phyloP scores from a whole-genome alignment of 2,113 vertebrate genomes.

The Maylandia zebra region DNA sequence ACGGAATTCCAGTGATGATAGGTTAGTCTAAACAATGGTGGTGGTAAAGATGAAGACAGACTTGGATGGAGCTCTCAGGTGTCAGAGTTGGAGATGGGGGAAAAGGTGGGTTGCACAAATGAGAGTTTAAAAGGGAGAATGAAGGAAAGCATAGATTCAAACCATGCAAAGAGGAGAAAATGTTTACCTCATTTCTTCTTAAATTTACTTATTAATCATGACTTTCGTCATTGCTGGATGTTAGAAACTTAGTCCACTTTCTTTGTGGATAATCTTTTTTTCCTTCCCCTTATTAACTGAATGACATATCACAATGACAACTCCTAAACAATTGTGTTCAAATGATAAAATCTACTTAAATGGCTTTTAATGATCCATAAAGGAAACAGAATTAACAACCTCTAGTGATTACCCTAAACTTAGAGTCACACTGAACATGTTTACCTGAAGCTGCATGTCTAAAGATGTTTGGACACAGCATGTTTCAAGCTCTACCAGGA shows the following conservation, averaged over 20 bases:
- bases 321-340: neutral
- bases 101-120: accelerated
- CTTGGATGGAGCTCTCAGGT: neutral
- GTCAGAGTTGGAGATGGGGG: neutral
- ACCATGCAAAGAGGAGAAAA: neutral
- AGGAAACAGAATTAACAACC: neutral
- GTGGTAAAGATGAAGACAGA: neutral
- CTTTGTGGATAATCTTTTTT: neutral
- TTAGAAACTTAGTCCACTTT: neutral
- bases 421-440: neutral
- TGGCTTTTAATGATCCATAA: neutral
- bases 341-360: neutral
- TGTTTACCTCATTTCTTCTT: neutral
- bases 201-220: neutral
- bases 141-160: neutral
- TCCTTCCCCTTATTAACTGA: too few species aligned
- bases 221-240: neutral
- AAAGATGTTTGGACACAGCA: neutral
- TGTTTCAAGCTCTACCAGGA: neutral
- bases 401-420: neutral
- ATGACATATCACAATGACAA: too few species aligned
- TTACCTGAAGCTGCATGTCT: neutral
- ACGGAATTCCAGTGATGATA: accelerated
- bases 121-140: neutral
- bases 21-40: neutral